Percentiles rank a stretch among this genome's conserved stretches.
Conservation (phyloP, 1,140 invertebrate genomes). For the Pseudomyrmex concolor region DNA sequence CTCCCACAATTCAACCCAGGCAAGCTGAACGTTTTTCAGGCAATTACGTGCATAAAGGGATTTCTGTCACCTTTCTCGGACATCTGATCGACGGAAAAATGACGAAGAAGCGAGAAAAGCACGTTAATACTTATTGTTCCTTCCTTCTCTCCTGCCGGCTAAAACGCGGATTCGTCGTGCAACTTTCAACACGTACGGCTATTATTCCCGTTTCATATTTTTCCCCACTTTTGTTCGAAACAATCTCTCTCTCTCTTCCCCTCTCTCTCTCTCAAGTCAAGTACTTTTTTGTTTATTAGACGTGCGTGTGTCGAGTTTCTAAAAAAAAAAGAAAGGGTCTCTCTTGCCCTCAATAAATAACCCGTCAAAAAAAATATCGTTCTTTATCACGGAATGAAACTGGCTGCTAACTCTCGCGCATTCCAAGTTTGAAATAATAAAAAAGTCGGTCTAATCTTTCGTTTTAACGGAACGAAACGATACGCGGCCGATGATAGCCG, state of each 20-base stretch:
- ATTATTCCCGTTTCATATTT: conserved; percentile 25
- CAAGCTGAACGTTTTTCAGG: conserved; percentile 71
- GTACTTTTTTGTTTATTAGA: background rate
- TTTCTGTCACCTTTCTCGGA: conserved; percentile 82
- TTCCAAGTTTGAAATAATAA: conserved; percentile 27
- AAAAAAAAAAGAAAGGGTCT: too few species aligned
- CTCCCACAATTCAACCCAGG: conserved; percentile 54
- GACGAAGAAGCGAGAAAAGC: conserved; percentile 80
- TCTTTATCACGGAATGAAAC: background rate
- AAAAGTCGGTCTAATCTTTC: background rate
- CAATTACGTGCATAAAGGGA: conserved; percentile 81
- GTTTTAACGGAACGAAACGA: background rate
- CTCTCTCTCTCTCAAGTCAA: too few species aligned
- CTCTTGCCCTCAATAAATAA: conserved; percentile 46
- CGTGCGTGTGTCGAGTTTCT: too few species aligned
- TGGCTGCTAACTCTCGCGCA: background rate
- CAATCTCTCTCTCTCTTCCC: too few species aligned
- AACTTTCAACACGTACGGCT: conserved; percentile 46
- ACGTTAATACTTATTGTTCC: conserved; percentile 76
- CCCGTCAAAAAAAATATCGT: background rate
- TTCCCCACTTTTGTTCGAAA: too few species aligned
- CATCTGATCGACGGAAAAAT: conserved; percentile 80
- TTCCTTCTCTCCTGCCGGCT: conserved; percentile 65
- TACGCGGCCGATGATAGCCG: background rate
- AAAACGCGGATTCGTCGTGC: conserved; percentile 63